Evolutionary conservation across 2,888 invertebrate genomes (phyloP).

Genomic region (Steromphala cineraria): DNA sequence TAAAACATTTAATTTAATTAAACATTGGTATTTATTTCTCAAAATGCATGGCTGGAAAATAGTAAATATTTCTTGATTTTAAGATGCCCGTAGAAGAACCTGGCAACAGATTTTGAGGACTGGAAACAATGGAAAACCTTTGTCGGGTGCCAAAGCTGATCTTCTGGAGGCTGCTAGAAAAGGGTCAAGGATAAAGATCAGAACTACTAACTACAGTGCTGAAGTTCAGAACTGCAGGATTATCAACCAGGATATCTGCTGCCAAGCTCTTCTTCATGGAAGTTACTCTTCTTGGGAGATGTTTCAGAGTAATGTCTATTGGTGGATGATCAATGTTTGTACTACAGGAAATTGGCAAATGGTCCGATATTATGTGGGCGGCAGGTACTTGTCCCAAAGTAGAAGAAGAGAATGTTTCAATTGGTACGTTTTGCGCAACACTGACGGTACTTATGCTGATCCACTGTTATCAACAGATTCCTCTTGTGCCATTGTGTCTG

Average conservation of each 20-base stretch:
- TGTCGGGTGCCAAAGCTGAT: neutral
- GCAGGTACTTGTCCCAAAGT: neutral
- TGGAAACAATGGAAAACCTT: neutral
- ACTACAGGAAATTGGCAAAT: neutral
- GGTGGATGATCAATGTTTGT: constrained; percentile 4
- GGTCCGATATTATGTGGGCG: neutral
- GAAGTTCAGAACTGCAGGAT: neutral
- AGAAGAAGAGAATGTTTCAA: neutral
- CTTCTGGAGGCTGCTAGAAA: neutral
- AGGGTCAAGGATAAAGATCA: neutral
- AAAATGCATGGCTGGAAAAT: too few species aligned
- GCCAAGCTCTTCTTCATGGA: neutral
- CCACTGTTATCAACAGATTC: neutral
- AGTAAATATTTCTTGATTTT: too few species aligned
- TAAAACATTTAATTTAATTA: too few species aligned
- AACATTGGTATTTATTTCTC: too few species aligned
- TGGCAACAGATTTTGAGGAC: neutral
- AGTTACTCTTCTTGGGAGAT: neutral
- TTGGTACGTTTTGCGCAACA: neutral
- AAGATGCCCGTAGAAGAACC: neutral
- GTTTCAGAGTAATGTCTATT: neutral
- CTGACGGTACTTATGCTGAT: neutral
- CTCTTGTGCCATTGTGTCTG: neutral
- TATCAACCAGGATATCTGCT: neutral
- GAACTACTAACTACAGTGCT: neutral